Base-by-base conservation (phyloP, 1,140 invertebrate species). In the Gerris buenoi region DNA sequence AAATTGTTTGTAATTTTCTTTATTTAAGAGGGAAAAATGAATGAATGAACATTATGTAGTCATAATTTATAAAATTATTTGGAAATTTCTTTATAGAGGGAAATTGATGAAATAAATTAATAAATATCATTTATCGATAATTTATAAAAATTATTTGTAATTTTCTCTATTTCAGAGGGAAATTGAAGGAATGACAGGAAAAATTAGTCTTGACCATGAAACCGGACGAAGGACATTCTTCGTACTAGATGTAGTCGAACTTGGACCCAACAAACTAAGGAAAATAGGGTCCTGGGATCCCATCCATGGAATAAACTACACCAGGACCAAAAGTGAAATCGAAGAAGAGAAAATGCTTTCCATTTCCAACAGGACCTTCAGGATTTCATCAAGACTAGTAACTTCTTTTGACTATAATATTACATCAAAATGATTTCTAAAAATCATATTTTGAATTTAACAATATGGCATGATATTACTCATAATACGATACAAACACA, bases 171-270 rank as follows among this genome's bases (percentile, higher is more conserved):
- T 75, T 22, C 73, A 85, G 83, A 78, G 80, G 1, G 80, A 83
- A 33, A 79, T 85, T 25, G 84, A 84, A 56, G 87, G 85, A 13
- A 72, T 91, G 25, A 91, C 91, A 0, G 91, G 91, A n/a, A 78
- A 82, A 46, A 85, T 95, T 13, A 78, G 80, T 29, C 88, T 95
- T 70, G 85, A 90, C 69, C 81, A 85, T 65, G 79, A 78, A 14
- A 78, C 81, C n/a, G 90, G 90, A 5, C 80, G 86, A 71, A 77
- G 90, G 58, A 81, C 79, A 58, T 83, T 86, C 68, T 92, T 91
- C 71, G 82, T 84, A 25, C 75, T 94, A 23, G 85, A 90, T 72
- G 84, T 95, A 64, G 83, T 93, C 70, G 88, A 93, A 77, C 79
- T 90, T 72, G 77, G 79, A 13, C 80, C 79, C 65, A 75, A 76